These are phyloP conservation scores for Callosobruchus maculatus DNA, from an alignment of 2,888 invertebrate genomes.

Conservation along the genomic window DNA sequence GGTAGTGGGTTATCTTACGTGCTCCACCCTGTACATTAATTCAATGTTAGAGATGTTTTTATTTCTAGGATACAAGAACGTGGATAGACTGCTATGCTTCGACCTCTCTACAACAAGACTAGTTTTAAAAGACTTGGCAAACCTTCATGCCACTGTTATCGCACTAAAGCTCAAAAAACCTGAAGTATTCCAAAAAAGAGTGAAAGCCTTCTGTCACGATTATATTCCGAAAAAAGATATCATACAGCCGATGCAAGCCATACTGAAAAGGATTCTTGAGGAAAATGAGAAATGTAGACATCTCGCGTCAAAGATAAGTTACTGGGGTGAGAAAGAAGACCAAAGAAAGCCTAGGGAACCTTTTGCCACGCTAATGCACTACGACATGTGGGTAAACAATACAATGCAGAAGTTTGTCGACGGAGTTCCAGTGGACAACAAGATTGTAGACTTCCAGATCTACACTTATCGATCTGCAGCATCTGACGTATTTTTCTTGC, in stretches of 20 bases:
- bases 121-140: slow-evolving; percentile 50
- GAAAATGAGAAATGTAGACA: slow-evolving; percentile 7
- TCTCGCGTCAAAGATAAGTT: neutral
- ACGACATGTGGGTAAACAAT: slow-evolving; percentile 60
- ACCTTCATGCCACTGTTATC: slow-evolving; percentile 55
- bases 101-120: slow-evolving; percentile 50
- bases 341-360: slow-evolving; percentile 8
- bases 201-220: slow-evolving; percentile 39
- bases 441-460: slow-evolving; percentile 58
- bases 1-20: too few relatives aligned
- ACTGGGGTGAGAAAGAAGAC: slow-evolving; percentile 4
- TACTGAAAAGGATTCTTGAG: neutral
- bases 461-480: slow-evolving; percentile 51
- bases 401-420: slow-evolving; percentile 50
- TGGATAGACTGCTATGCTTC: slow-evolving; percentile 50
- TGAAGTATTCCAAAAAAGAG: slow-evolving; percentile 38
- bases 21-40: too few relatives aligned
- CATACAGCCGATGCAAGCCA: neutral
- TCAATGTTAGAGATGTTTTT: neutral
- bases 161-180: slow-evolving; percentile 50
- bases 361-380: slow-evolving; percentile 54
- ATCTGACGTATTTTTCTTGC: slow-evolving; percentile 54
- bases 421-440: slow-evolving; percentile 33
- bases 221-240: slow-evolving; percentile 3
- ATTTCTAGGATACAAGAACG: slow-evolving; percentile 49